Evolutionary conservation across 2,797 vertebrate species (phyloP).

Genomic region (Poecilia picta): DNA sequence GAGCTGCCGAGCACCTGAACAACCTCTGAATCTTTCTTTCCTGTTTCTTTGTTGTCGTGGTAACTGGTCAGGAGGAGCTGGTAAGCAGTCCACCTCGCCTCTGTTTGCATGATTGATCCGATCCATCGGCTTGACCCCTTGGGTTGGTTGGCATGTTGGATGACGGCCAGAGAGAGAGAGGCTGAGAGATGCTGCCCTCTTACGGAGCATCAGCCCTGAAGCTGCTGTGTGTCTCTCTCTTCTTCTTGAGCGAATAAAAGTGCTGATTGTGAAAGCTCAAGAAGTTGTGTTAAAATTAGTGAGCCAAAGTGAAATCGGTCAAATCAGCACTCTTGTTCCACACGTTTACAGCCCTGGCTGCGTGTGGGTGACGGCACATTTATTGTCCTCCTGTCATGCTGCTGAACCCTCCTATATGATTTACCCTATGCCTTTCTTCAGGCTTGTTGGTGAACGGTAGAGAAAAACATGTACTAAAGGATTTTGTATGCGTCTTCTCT

Average conservation of each 20-base stretch:
- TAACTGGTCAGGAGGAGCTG: conserved; percentile 76
- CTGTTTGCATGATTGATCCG: conserved; percentile 70
- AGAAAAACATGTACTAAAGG: conserved; percentile 12
- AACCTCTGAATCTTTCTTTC: conserved; percentile 68
- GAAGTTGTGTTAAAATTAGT: not conserved
- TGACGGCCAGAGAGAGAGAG: conserved; percentile 14
- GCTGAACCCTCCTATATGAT: conserved; percentile 31
- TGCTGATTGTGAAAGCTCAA: conserved; percentile 46
- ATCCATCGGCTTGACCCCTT: conserved; percentile 23
- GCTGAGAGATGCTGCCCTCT: conserved; percentile 25
- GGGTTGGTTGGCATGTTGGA: conserved; percentile 62
- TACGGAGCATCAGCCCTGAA: conserved; percentile 24
- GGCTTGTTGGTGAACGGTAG: conserved; percentile 9
- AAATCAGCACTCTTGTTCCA: conserved; percentile 55
- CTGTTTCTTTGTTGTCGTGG: conserved; percentile 64
- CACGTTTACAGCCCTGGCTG: conserved; percentile 16
- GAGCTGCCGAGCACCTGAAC: conserved; percentile 53
- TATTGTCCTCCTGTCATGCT: conserved; percentile 30
- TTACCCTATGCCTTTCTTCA: conserved; percentile 10
- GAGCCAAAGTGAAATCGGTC: not conserved
- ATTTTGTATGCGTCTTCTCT: conserved; percentile 15
- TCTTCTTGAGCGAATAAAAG: conserved; percentile 38
- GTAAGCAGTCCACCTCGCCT: conserved; percentile 57
- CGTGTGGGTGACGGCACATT: conserved; percentile 24
- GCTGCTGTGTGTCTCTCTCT: conserved; percentile 7